phyloP scores from a whole-genome alignment of 1,140 invertebrate species.

The Cecropterus lyciades region DNA sequence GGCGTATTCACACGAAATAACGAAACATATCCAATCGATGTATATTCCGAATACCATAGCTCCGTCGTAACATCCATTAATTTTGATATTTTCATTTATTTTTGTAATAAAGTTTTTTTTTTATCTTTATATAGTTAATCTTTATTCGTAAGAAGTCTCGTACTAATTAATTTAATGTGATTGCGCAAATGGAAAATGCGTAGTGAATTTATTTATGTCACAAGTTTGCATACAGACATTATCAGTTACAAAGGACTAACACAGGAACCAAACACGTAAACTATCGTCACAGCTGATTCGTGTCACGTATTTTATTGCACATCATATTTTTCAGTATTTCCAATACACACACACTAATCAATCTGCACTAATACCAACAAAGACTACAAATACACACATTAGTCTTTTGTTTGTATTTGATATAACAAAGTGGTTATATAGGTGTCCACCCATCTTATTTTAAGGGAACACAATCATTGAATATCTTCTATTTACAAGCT shows the following conservation, averaged over 20 bases:
- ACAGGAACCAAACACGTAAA: slow-evolving; percentile 5
- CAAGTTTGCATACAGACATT: slow-evolving; percentile 6
- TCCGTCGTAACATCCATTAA: neutral
- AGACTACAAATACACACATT: too few species aligned
- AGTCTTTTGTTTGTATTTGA: too few species aligned
- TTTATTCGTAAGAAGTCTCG: slow-evolving; percentile 5
- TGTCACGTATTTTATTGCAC: neutral
- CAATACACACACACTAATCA: too few species aligned
- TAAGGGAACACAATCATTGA: too few species aligned
- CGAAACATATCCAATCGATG: slow-evolving; percentile 2
- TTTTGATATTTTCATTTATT: neutral
- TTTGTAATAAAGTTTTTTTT: neutral
- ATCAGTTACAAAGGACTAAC: slow-evolving; percentile 9
- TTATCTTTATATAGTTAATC: neutral
- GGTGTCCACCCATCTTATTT: too few species aligned
- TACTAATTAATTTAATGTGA: slow-evolving; percentile 8
- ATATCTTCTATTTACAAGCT: too few species aligned
- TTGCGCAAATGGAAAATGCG: slow-evolving; percentile 16
- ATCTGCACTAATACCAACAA: too few species aligned
- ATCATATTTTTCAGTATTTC: too few species aligned
- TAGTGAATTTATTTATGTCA: slow-evolving; percentile 16
- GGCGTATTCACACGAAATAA: slow-evolving; percentile 52
- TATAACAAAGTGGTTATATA: too few species aligned
- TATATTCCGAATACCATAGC: neutral
- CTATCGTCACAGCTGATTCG: slow-evolving; percentile 19